Conservation (phyloP, 1,140 invertebrate genomes). For the Eumeta japonica region DNA sequence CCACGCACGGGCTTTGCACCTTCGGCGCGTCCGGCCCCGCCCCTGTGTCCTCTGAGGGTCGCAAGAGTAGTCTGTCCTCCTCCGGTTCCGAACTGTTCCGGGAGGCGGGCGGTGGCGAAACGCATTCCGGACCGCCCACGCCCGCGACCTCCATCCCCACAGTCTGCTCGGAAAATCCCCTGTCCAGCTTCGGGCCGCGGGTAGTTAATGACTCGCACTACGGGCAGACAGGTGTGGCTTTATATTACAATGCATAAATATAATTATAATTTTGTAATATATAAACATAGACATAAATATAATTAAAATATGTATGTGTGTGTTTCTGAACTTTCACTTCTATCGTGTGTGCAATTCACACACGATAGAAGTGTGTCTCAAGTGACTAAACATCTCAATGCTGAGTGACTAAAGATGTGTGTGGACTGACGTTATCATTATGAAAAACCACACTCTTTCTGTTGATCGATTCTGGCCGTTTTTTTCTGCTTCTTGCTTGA, state of each 20-base stretch:
- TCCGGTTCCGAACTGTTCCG: constrained; percentile 32
- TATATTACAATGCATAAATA: neutral
- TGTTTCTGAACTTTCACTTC: neutral
- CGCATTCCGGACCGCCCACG: constrained; percentile 47
- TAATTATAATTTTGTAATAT: neutral
- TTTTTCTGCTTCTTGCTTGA: no score
- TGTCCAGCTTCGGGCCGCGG: constrained; percentile 40
- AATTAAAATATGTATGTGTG: no score
- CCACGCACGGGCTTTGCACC: constrained; percentile 7
- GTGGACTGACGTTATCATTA: no score
- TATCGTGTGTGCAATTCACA: no score
- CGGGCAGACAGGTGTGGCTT: constrained; percentile 38
- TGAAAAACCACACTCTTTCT: no score
- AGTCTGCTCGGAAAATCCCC: constrained; percentile 35
- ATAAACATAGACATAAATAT: neutral
- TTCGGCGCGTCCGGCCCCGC: no score
- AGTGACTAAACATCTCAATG: no score
- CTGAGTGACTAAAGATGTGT: no score
- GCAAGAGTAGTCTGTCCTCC: constrained; percentile 40
- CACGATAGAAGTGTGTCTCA: no score
- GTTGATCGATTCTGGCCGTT: no score
- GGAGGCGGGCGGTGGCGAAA: constrained; percentile 24
- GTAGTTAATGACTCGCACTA: constrained; percentile 39
- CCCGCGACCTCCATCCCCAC: constrained; percentile 22
- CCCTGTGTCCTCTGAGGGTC: no score